Base-by-base conservation (phyloP, 2,797 vertebrate species). In the Phataginus tetradactyla region DNA sequence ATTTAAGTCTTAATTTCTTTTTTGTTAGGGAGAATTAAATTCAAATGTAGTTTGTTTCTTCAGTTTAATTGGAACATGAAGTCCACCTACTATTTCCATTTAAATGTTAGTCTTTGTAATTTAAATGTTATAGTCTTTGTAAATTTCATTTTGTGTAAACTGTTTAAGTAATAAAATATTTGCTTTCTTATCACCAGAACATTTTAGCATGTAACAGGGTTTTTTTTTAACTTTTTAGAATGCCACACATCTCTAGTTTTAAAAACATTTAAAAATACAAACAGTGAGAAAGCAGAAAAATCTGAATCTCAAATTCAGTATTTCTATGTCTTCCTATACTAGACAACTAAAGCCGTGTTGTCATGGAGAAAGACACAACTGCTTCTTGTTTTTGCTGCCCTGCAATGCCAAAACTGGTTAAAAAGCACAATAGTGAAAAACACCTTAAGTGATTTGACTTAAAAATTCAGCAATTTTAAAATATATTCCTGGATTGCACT, bases 21-120 rank as follows among this genome's bases (percentile, higher is more conserved):
- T 32, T 81, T 83, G 20, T 91, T 68, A 34, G 39, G 34, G 34
- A 89, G 6, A 90, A 94, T 90, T 91, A 74, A 90, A 42, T 94
- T 75, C 45, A 42, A 34, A 86, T 37, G 81, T 90, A 23, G 27
- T 53, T 66, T 69, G 17, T 84, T 93, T 75, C 59, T 95, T 86
- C 32, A 69, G 25, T 80, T 86, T 94, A 74, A 96, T 80, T 92
- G 77, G 63, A 90, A 88, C 32, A 72, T 71, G 27, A 94, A 57
- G 25, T 53, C 32, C 39, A 88, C 45, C 39, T 87, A 42, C 27
- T 90, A 61, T 49, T 93, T 8, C 17, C 64, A 72, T 63, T 87
- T 93, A 81, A 21, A 63, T 85, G 8, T 23, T 77, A 63, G 29
- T 57, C 59, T 91, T 86, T 63, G 17, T 86, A 88, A 72, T 51